A percentile compares a stretch with the other conserved stretches of the same genome.
phyloP scores from a whole-genome alignment of 2,888 invertebrate species.

The Beris morrisii region DNA sequence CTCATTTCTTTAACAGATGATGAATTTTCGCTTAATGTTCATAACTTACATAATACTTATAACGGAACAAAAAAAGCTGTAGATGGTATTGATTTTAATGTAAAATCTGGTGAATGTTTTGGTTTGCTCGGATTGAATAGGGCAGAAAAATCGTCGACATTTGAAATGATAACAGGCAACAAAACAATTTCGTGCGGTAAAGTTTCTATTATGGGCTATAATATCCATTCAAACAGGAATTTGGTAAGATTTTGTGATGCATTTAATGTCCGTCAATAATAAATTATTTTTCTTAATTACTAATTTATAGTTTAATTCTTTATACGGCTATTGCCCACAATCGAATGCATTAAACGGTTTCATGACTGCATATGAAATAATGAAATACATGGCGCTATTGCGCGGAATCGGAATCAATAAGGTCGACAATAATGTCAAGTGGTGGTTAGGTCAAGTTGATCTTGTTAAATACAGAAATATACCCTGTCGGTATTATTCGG shows the following conservation, averaged over 20 bases:
- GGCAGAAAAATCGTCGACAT: constrained; percentile 83
- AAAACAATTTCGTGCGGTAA: constrained; percentile 58
- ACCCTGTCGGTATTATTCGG: constrained; percentile 60
- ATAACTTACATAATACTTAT: constrained; percentile 66
- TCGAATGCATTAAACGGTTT: constrained; percentile 77
- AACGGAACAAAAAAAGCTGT: constrained; percentile 64
- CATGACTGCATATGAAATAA: constrained; percentile 74
- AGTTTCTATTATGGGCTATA: constrained; percentile 57
- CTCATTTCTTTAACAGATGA: too few species aligned
- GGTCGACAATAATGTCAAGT: constrained; percentile 57
- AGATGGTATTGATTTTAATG: constrained; percentile 67
- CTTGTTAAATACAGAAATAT: constrained; percentile 48
- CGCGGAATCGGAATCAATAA: constrained; percentile 63
- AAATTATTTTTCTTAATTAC: constrained; percentile 21
- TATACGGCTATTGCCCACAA: constrained; percentile 90
- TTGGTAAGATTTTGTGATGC: constrained; percentile 38
- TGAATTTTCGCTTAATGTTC: constrained; percentile 56
- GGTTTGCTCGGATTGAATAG: constrained; percentile 86
- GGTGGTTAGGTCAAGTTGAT: constrained; percentile 60
- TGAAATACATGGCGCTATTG: constrained; percentile 71
- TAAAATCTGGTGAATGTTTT: constrained; percentile 74
- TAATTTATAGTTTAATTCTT: constrained; percentile 64
- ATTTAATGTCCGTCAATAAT: constrained; percentile 24
- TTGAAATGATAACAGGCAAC: constrained; percentile 79
- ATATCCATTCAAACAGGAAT: constrained; percentile 46